Conservation (phyloP, 2,113 vertebrate species). For the Vimba vimba region DNA sequence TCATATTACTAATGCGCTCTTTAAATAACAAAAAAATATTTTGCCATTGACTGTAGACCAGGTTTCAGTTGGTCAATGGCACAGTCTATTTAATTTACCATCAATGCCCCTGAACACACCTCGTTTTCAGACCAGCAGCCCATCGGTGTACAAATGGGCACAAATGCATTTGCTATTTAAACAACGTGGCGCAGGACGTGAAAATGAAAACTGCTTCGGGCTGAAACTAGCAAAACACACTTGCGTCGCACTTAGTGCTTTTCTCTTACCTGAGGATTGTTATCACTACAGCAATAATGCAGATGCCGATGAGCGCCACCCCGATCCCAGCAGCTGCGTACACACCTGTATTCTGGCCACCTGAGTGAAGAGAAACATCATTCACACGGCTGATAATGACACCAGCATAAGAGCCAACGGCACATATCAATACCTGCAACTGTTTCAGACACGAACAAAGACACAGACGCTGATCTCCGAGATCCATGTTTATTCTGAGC, state of each 20-base stretch:
- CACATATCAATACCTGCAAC: neutral
- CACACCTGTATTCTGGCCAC: neutral
- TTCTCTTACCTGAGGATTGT: neutral
- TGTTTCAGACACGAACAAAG: neutral
- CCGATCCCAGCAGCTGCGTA: neutral
- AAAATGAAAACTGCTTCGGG: too few species aligned
- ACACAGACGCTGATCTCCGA: neutral
- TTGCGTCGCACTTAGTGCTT: neutral
- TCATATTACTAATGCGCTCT: too few species aligned
- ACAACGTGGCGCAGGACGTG: too few species aligned
- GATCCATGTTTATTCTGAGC: conserved; percentile 45
- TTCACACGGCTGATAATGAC: neutral
- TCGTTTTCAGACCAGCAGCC: too few species aligned
- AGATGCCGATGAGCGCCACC: neutral
- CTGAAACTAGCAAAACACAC: too few species aligned
- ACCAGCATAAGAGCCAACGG: neutral
- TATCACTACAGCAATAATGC: neutral
- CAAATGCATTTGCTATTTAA: too few species aligned
- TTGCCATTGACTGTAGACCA: too few species aligned
- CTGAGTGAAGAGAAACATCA: neutral
- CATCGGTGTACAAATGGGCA: too few species aligned
- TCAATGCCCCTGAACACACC: too few species aligned
- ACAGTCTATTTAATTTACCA: too few species aligned
- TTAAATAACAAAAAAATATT: too few species aligned
- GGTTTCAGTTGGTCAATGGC: too few species aligned